phyloP scores from a whole-genome alignment of 1,140 invertebrate species.

The Panulirus ornatus region DNA sequence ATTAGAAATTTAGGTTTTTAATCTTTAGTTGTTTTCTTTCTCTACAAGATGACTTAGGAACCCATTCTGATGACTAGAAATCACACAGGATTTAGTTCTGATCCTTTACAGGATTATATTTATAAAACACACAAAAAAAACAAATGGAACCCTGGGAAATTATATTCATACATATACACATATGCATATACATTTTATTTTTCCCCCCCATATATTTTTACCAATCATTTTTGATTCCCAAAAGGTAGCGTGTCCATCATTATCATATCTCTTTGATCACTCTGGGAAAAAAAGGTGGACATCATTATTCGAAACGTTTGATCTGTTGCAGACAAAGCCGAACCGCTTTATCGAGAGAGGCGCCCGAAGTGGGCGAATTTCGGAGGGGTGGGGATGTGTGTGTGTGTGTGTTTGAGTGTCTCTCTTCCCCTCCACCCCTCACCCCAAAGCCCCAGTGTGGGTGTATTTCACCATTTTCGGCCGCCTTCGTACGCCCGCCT shows the following conservation, averaged over 20 bases:
- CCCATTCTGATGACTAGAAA: too few species aligned
- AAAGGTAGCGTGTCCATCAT: background rate
- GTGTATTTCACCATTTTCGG: background rate
- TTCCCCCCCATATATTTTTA: background rate
- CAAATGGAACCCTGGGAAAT: too few species aligned
- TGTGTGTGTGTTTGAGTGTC: too few species aligned
- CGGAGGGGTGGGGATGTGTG: too few species aligned
- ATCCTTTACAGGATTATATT: too few species aligned
- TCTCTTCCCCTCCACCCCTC: constrained; percentile 7
- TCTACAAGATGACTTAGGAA: too few species aligned
- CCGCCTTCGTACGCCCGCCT: background rate
- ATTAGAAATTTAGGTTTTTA: too few species aligned
- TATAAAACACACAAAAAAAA: too few species aligned
- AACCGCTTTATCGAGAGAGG: background rate
- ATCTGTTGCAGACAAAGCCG: background rate
- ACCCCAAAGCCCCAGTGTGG: too few species aligned
- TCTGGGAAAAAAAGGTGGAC: background rate
- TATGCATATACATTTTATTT: background rate
- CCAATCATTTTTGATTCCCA: background rate
- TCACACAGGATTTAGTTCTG: too few species aligned
- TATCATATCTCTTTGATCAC: constrained; percentile 23
- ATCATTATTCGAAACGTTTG: constrained; percentile 14
- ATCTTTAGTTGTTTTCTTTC: too few species aligned
- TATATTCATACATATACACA: constrained; percentile 6
- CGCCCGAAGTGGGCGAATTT: too few species aligned